Evolutionary conservation across 1,140 invertebrate species (phyloP), one percentile per base, ranked within the genome.

Genomic region (Trypoxylus dichotomus): DNA sequence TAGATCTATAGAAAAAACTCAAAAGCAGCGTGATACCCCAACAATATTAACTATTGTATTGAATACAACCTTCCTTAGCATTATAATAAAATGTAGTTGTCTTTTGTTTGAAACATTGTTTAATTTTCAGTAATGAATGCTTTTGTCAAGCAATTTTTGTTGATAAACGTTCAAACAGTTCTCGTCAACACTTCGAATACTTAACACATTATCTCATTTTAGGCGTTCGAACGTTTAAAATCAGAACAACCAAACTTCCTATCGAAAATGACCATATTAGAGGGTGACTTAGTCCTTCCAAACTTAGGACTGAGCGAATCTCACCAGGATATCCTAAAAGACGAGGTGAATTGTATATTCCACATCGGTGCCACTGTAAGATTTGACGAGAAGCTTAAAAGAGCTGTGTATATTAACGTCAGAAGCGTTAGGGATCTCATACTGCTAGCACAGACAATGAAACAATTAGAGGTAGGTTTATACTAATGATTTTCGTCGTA

Each of bases 291-390:
- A 15, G 21, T 6, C 83, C 84, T 79, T 80, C 85, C 76, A 10
- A n/a, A 74, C 60, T 47, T 79, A 19, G 78, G 78, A 8, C 19
- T 80, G 19, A 74, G 6, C 0, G 15, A 73, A 41, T 5, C 32
- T 7, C 77, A 80, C 32, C 27, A 32, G 42, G 2, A 47, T 7
- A 74, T 29, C 0, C 21, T 75, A 11, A 71, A 21, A 21, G 32
- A 42, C 8, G 54, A 83, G 78, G 82, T 80, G 10, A 86, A 86
- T 27, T 86, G 91, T 19, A 54, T 86, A 13, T 79, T 93, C 84
- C 92, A 94, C 78, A 89, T 89, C 0, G 92, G 92, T 0, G 93
- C 93, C 0, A 93, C 92, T 0, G 91, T 93, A 0, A 89, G 90
- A 80, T 93, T 93, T 78, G 91, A 94, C 82, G 92, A 94, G 81